phyloP scores from a whole-genome alignment of 2,888 invertebrate genomes.

The Agrochola circellaris region DNA sequence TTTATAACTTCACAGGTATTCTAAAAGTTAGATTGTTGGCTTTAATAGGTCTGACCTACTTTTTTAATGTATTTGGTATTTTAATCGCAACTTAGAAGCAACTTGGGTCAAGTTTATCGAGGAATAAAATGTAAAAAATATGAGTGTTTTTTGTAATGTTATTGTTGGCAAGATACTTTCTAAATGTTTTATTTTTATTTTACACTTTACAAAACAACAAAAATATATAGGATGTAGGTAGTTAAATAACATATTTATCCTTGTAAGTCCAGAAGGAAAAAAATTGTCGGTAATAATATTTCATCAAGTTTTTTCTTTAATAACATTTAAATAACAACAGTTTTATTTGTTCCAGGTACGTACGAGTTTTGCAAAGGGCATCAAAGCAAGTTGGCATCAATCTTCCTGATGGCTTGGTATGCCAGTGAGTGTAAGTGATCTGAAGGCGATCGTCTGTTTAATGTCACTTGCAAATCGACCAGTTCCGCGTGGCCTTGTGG shows the following conservation, averaged over 20 bases:
- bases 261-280: neutral
- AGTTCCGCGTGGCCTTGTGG: slow-evolving; percentile 81
- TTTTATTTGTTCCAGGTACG: slow-evolving; percentile 65
- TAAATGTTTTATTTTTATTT: neutral
- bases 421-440: slow-evolving; percentile 66
- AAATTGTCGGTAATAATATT: neutral
- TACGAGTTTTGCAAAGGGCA: slow-evolving; percentile 61
- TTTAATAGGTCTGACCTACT: slow-evolving; percentile 38
- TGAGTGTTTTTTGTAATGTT: neutral
- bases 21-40: slow-evolving; percentile 21
- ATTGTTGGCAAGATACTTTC: neutral
- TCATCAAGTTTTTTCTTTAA: neutral
- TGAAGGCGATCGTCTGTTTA: slow-evolving; percentile 78
- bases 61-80: slow-evolving; percentile 28
- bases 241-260: neutral
- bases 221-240: no score
- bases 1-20: slow-evolving; percentile 21
- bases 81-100: slow-evolving; percentile 10
- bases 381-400: slow-evolving; percentile 47
- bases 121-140: neutral
- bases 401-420: slow-evolving; percentile 59
- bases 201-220: neutral
- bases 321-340: slow-evolving; percentile 34
- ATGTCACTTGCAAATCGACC: slow-evolving; percentile 75
- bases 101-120: slow-evolving; percentile 4